These are phyloP conservation scores for Glossophaga mutica DNA, from an alignment of 2,797 vertebrate genomes.

Conservation along the genomic window DNA sequence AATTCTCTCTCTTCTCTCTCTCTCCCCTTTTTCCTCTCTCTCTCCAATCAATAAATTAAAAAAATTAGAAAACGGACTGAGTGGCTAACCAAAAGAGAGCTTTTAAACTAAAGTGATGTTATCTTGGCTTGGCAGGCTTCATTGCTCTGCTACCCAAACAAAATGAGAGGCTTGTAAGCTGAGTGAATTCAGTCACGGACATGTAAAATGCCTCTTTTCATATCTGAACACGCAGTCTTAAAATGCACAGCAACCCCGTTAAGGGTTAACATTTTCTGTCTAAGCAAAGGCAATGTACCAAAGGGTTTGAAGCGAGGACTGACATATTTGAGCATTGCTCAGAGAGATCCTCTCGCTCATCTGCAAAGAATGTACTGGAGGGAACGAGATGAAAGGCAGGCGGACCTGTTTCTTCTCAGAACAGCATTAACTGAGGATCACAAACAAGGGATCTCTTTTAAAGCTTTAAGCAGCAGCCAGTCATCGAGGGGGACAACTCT, in stretches of 20 bases:
- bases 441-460: background rate
- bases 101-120: background rate
- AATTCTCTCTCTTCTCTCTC: background rate
- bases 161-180: background rate
- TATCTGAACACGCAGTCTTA: background rate
- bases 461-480: background rate
- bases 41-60: background rate
- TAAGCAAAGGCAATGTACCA: background rate
- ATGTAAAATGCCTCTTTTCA: background rate
- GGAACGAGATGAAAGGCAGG: background rate
- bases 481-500: background rate
- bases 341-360: background rate
- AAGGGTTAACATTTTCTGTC: background rate
- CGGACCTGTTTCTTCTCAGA: background rate
- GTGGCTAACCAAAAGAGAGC: background rate
- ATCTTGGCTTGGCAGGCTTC: background rate
- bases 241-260: background rate
- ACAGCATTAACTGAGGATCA: background rate
- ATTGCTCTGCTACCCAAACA: background rate
- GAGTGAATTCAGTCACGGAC: background rate
- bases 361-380: background rate
- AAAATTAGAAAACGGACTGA: no score
- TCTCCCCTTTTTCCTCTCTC: background rate
- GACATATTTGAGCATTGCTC: background rate
- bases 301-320: background rate